Conservation (phyloP, 2,113 vertebrate species). For the Saccopteryx bilineata region DNA sequence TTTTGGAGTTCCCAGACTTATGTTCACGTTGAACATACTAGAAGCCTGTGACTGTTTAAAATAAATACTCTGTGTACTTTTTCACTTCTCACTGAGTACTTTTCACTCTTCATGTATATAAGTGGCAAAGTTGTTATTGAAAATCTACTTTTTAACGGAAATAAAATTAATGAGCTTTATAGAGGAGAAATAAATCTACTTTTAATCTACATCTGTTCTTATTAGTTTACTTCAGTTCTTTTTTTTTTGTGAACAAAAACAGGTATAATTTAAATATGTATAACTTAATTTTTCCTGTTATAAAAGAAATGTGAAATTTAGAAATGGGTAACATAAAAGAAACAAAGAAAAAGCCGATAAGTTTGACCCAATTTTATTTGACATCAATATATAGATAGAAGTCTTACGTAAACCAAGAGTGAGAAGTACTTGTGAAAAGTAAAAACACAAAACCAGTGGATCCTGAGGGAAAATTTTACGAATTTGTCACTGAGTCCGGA, state of each 20-base stretch:
- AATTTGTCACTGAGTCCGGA: background rate
- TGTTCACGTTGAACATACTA: background rate
- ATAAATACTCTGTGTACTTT: background rate
- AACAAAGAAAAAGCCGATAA: background rate
- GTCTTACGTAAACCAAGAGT: background rate
- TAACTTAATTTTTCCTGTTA: constrained; percentile 35
- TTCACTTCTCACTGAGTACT: background rate
- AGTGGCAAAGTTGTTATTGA: background rate
- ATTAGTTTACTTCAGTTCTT: background rate
- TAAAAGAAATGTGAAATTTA: constrained; percentile 28
- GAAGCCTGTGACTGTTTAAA: background rate
- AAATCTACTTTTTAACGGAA: background rate
- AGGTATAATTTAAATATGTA: constrained; percentile 14
- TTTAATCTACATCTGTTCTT: background rate
- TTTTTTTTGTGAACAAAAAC: constrained; percentile 10
- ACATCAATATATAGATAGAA: background rate
- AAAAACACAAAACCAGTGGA: background rate
- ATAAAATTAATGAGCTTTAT: background rate
- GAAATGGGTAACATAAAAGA: background rate
- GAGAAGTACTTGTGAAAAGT: background rate
- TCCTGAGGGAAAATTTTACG: background rate
- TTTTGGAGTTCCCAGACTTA: background rate
- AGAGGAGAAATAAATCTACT: constrained; percentile 41
- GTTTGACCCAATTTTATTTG: background rate
- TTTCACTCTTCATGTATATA: background rate